Base-by-base conservation (phyloP, 2,888 invertebrate species). In the Habroteleia sp. region DNA sequence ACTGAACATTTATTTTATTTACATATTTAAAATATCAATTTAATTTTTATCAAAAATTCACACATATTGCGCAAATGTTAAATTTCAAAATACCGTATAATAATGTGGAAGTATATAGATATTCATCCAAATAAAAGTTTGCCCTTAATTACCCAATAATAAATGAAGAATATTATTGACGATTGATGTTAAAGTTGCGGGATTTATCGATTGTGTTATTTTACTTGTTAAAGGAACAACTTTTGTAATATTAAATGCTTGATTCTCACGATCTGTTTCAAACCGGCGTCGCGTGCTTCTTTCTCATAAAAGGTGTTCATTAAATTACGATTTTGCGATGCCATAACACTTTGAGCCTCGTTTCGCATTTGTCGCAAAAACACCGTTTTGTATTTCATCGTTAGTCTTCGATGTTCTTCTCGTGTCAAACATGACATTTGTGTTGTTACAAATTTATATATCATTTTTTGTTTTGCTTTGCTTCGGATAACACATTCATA, bases 281-380 rank as follows among this genome's bases (percentile, higher is more conserved):
- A n/a, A 60, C 46, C 60, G 31, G 17, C 69, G 54, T 74, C 63
- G 74, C 68, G 74, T 74, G 74, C 60, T 65, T 63, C 68, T 56
- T 69, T 63, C 58, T 46, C 69, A 56, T 69, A 69, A 74, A 54
- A 65, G 60, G 54, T 54, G 65, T 52, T 69, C 58, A 75, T 75
- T 75, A 58, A 71, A 65, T 69, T 72, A 72, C 66, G 72, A 76
- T 74, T 69, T 58, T 33, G 46, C 11, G 56, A 69, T 71, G 48
- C 54, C 41, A 44, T 54, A 68, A 76, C 56, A 63, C 56, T 72
- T 66, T 56, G 56, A 72, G 52, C 60, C 66, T 69, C 58, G 65
- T 66, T 60, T 46, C 35, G 16, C 54, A 42, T 58, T 69, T 69
- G 69, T 60, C 56, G 69, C 58, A 65, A 58, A 58, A 58, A 74